Evolutionary conservation across 2,113 vertebrate species (phyloP).

Genomic region (Halichoeres trimaculatus): DNA sequence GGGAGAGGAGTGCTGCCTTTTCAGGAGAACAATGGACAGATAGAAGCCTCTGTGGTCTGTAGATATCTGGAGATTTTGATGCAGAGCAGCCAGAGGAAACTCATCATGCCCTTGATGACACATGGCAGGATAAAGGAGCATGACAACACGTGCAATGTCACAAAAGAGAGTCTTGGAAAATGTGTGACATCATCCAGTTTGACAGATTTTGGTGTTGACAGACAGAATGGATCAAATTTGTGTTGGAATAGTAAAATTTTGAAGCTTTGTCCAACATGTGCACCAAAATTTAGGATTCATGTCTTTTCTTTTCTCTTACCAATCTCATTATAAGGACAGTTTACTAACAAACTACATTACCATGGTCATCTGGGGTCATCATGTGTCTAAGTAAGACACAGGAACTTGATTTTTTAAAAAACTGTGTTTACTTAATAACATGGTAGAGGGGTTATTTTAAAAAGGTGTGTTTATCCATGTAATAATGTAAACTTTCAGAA

Average conservation of each 20-base stretch:
- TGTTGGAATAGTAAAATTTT: no score
- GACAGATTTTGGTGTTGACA: background rate
- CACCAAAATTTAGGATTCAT: background rate
- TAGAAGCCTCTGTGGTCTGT: conserved; percentile 29
- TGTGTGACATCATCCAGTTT: background rate
- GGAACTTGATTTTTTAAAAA: no score
- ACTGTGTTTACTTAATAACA: no score
- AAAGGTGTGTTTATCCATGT: background rate
- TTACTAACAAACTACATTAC: no score
- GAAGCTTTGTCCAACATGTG: no score
- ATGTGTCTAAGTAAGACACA: no score
- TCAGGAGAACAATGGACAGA: conserved; percentile 62
- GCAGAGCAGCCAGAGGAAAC: conserved; percentile 6
- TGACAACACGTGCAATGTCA: background rate
- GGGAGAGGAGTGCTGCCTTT: conserved; percentile 46
- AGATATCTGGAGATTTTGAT: conserved; percentile 13
- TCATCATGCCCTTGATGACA: background rate
- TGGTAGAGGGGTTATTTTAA: background rate
- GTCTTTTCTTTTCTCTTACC: no score
- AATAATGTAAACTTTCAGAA: no score
- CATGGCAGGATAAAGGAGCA: conserved; percentile 1
- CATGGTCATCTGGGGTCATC: no score
- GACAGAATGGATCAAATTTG: background rate
- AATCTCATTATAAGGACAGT: no score
- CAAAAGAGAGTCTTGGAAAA: background rate